Percentiles rank a stretch among this genome's conserved stretches.
phyloP scores from a whole-genome alignment of 2,888 invertebrate genomes.

The Heliconius erato region DNA sequence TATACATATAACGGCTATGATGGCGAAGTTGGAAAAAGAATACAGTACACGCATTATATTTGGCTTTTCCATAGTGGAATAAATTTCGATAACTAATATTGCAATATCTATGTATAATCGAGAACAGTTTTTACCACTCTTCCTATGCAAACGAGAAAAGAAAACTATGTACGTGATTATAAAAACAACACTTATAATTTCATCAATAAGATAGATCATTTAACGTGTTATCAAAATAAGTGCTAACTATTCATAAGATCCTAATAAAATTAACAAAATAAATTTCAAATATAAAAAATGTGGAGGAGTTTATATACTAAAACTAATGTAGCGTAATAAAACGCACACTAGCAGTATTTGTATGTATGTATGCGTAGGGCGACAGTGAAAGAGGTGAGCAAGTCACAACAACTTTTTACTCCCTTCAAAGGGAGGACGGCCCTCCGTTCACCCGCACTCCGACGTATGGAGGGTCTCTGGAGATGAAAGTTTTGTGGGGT shows the following conservation, averaged over 20 bases:
- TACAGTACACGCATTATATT: not conserved
- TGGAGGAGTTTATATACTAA: constrained; percentile 25
- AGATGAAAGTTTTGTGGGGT: constrained; percentile 86
- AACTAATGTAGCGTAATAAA: constrained; percentile 60
- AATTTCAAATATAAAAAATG: not conserved
- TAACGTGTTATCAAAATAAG: not conserved
- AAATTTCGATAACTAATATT: not conserved
- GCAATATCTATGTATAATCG: too few species aligned
- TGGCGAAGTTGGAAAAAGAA: not conserved
- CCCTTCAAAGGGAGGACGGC: constrained; percentile 78
- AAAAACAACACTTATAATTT: too few species aligned
- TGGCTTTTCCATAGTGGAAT: not conserved
- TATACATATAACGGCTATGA: too few species aligned
- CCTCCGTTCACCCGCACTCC: constrained; percentile 61
- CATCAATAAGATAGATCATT: too few species aligned
- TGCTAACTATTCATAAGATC: not conserved
- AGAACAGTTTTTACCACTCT: too few species aligned
- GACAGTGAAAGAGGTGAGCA: constrained; percentile 86
- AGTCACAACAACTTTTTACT: constrained; percentile 85
- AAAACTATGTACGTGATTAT: not conserved
- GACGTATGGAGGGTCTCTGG: constrained; percentile 71
- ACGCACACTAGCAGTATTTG: constrained; percentile 67
- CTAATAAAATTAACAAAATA: not conserved
- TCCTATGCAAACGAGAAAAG: not conserved
- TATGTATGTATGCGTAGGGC: constrained; percentile 67